Evolutionary conservation across 2,797 vertebrate species (phyloP).

Genomic region (Cyprinella venusta): DNA sequence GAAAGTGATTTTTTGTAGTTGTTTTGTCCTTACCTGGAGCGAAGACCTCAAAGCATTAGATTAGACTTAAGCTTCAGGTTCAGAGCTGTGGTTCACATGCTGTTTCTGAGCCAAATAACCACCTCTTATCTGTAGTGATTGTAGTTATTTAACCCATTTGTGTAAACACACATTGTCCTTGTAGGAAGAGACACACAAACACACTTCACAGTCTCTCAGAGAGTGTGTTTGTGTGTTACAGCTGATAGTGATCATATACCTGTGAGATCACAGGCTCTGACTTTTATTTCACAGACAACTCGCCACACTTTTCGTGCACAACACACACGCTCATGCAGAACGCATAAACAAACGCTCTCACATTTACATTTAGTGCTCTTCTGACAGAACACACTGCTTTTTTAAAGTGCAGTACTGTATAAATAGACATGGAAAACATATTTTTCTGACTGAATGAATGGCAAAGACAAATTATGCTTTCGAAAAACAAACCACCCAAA

Average conservation of each 20-base stretch:
- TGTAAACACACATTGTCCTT: conserved; percentile 32
- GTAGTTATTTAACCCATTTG: conserved; percentile 54
- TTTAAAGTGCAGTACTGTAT: conserved; percentile 21
- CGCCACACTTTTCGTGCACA: conserved; percentile 50
- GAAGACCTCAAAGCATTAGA: conserved; percentile 2
- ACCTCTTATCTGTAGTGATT: conserved; percentile 50
- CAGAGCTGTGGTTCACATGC: conserved; percentile 23
- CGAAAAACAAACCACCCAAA: not conserved
- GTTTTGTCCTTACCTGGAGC: conserved; percentile 34
- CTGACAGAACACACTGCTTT: conserved; percentile 83
- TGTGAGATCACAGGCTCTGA: conserved; percentile 73
- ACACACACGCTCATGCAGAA: not conserved
- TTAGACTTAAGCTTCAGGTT: conserved; percentile 29
- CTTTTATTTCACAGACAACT: conserved; percentile 77
- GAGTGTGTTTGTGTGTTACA: conserved; percentile 32
- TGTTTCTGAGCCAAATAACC: conserved; percentile 40
- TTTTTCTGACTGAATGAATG: conserved; percentile 7
- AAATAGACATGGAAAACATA: conserved; percentile 7
- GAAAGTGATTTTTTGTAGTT: conserved; percentile 35
- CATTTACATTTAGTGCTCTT: conserved; percentile 78
- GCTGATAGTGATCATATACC: conserved; percentile 34
- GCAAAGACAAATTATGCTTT: conserved; percentile 20
- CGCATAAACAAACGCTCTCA: conserved; percentile 59
- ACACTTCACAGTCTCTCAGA: not conserved
- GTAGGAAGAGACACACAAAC: conserved; percentile 21